These are phyloP conservation scores for Coregonus clupeaformis DNA, from an alignment of 2,113 vertebrate genomes.

Conservation along the genomic window DNA sequence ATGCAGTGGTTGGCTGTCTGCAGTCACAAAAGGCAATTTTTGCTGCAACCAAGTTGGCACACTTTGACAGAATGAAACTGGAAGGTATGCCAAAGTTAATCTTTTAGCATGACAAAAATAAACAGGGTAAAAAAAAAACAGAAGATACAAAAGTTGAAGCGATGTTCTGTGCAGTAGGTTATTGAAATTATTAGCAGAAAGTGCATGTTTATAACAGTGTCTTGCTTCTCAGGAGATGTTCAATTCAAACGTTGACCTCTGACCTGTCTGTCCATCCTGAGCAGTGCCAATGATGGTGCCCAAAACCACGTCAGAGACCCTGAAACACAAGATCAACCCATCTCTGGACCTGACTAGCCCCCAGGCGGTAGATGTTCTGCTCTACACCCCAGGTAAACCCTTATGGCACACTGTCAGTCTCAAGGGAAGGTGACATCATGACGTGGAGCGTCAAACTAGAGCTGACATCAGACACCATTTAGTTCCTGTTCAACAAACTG, in stretches of 20 bases:
- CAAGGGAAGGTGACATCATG: background rate
- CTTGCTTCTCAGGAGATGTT: too few relatives aligned
- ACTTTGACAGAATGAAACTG: slow-evolving; percentile 87
- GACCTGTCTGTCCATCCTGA: background rate
- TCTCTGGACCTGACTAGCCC: slow-evolving; percentile 82
- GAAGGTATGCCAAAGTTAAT: slow-evolving; percentile 73
- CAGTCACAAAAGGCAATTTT: slow-evolving; percentile 85
- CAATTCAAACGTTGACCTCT: too few relatives aligned
- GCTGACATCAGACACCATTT: too few relatives aligned
- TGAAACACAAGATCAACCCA: slow-evolving; percentile 96
- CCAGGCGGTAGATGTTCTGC: slow-evolving; percentile 83
- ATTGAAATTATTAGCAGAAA: too few relatives aligned
- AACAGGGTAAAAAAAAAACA: too few relatives aligned
- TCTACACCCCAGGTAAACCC: slow-evolving; percentile 88
- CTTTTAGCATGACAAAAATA: too few relatives aligned
- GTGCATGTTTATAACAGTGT: too few relatives aligned
- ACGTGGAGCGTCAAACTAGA: too few relatives aligned
- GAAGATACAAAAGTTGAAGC: too few relatives aligned
- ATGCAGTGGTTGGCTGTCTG: slow-evolving; percentile 90
- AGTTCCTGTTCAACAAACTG: too few relatives aligned
- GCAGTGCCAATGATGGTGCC: slow-evolving; percentile 87
- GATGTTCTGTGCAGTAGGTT: too few relatives aligned
- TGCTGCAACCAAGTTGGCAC: slow-evolving; percentile 88
- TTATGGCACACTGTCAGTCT: background rate
- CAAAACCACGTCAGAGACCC: slow-evolving; percentile 87